Percentiles rank a stretch among this genome's conserved stretches.
Evolutionary conservation across 2,888 invertebrate genomes (phyloP).

Genomic region (Andrena dorsata): DNA sequence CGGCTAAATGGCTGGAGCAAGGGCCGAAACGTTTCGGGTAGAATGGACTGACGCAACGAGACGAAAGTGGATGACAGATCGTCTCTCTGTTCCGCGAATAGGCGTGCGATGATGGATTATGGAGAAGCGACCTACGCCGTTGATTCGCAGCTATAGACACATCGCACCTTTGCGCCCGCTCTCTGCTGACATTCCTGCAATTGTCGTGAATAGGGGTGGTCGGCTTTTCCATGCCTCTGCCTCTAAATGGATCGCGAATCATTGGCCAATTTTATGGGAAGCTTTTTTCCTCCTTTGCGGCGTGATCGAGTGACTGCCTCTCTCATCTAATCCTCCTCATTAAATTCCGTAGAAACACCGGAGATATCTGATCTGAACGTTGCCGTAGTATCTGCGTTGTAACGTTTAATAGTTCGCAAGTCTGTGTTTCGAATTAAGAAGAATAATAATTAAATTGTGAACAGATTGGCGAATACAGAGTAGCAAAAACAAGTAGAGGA

Average conservation of each 20-base stretch:
- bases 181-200: conserved; percentile 59
- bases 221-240: conserved; percentile 65
- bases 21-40: conserved; percentile 64
- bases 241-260: conserved; percentile 71
- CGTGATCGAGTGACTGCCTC: neutral
- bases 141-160: conserved; percentile 65
- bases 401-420: neutral
- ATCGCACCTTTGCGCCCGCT: conserved; percentile 64
- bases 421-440: no score
- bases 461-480: no score
- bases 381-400: neutral
- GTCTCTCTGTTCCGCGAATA: conserved; percentile 78
- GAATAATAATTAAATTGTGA: no score
- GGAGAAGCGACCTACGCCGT: conserved; percentile 73
- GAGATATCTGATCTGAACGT: neutral
- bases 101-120: conserved; percentile 83
- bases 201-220: conserved; percentile 65
- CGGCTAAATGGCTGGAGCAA: conserved; percentile 47
- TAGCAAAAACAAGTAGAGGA: no score
- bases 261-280: conserved; percentile 79
- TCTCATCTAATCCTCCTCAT: neutral
- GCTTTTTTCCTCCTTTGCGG: conserved; percentile 30
- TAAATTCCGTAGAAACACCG: no score
- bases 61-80: conserved; percentile 83
- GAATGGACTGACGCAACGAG: conserved; percentile 77